phyloP scores from a whole-genome alignment of 2,888 invertebrate species.

The Hirtodrosophila cameraria region DNA sequence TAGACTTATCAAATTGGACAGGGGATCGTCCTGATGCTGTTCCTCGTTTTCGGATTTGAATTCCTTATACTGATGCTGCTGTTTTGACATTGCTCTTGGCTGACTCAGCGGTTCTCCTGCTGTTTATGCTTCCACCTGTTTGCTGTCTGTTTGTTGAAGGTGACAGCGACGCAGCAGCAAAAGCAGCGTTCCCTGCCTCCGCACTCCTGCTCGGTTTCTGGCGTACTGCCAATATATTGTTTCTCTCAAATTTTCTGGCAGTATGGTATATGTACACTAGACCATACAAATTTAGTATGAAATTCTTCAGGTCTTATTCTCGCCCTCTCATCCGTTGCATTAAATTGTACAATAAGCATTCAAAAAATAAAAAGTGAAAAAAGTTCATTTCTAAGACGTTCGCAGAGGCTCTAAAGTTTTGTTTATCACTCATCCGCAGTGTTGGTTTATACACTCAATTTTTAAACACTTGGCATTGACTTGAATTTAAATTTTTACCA shows the following conservation, averaged over 20 bases:
- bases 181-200: neutral
- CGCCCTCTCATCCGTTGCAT: too few species aligned
- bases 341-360: too few species aligned
- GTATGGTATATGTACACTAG: neutral
- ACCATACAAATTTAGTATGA: too few species aligned
- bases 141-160: conserved; percentile 44
- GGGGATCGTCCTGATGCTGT: conserved; percentile 61
- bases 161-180: conserved; percentile 1
- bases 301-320: too few species aligned
- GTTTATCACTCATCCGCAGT: too few species aligned
- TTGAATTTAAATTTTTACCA: too few species aligned
- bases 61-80: conserved; percentile 22
- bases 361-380: too few species aligned
- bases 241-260: conserved; percentile 57
- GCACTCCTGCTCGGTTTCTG: conserved; percentile 40
- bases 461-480: too few species aligned
- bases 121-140: conserved; percentile 69
- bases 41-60: conserved; percentile 10
- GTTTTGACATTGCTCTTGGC: conserved; percentile 70
- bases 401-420: too few species aligned
- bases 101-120: conserved; percentile 22
- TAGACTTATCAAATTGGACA: conserved; percentile 84
- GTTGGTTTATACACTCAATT: too few species aligned
- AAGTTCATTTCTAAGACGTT: too few species aligned
- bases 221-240: conserved; percentile 67